Percentiles rank a stretch among this genome's conserved stretches.
These are phyloP conservation scores for Umimayanthus chanpuru DNA, from an alignment of 92 coral and sea anemone species.

Conservation along the genomic window DNA sequence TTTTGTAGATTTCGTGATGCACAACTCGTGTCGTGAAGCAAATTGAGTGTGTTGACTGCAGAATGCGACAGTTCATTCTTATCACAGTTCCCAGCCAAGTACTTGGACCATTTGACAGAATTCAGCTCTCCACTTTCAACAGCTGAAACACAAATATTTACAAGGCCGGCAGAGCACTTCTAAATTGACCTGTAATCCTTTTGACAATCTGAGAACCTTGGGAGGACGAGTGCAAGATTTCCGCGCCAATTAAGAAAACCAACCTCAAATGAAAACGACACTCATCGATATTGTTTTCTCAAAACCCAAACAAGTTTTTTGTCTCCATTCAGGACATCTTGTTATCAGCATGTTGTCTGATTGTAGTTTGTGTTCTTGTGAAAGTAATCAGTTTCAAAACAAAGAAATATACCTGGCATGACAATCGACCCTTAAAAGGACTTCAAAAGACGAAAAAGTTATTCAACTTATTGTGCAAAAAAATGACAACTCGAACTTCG, in stretches of 20 bases:
- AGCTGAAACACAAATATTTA: slow-evolving; percentile 34
- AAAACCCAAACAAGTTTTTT: background rate
- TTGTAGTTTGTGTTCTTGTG: background rate
- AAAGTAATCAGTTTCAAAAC: background rate
- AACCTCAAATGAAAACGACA: background rate
- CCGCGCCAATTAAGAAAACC: background rate
- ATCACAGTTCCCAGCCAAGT: slow-evolving; percentile 34
- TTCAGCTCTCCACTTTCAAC: slow-evolving; percentile 27
- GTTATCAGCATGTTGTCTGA: slow-evolving; percentile 42
- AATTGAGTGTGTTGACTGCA: background rate
- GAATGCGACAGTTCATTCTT: background rate
- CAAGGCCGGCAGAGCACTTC: background rate
- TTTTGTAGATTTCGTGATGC: slow-evolving; percentile 13
- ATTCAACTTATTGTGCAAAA: slow-evolving; percentile 28
- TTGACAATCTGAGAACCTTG: background rate
- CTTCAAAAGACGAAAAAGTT: background rate
- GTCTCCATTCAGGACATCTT: slow-evolving; percentile 26
- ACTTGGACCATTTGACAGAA: background rate
- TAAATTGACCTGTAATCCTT: background rate
- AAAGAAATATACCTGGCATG: background rate
- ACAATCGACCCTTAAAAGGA: background rate
- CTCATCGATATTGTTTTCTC: background rate
- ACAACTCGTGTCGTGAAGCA: background rate
- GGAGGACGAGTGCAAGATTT: background rate
- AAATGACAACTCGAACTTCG: slow-evolving; percentile 1